Evolutionary conservation across 1,140 invertebrate species (phyloP).

Genomic region (Campodea augens): DNA sequence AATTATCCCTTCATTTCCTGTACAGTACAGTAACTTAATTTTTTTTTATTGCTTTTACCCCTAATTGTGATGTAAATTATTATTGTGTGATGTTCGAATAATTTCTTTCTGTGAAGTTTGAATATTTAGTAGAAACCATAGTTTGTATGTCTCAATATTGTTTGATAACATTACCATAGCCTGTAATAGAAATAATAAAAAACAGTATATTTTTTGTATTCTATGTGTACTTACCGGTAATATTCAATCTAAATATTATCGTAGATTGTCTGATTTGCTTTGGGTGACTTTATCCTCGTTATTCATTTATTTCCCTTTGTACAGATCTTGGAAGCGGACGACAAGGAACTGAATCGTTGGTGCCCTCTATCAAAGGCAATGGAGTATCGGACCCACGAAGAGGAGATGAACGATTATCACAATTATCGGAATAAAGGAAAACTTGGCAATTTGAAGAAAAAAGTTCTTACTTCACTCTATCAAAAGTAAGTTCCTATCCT

Average conservation of each 20-base stretch:
- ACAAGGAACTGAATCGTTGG: slow-evolving; percentile 88
- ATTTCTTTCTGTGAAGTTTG: no score
- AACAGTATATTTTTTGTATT: slow-evolving; percentile 3
- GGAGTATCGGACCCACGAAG: slow-evolving; percentile 51
- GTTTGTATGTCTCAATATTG: not conserved
- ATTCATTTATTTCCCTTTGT: slow-evolving; percentile 16
- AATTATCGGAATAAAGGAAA: slow-evolving; percentile 51
- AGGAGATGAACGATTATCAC: slow-evolving; percentile 60
- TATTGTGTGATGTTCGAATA: no score
- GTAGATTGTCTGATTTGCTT: not conserved
- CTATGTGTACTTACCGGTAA: no score
- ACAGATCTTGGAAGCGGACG: slow-evolving; percentile 73
- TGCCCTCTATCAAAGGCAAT: slow-evolving; percentile 76
- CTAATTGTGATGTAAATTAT: no score
- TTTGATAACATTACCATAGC: not conserved
- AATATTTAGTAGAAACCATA: not conserved
- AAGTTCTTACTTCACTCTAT: slow-evolving; percentile 68
- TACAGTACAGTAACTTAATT: no score
- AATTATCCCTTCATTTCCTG: no score
- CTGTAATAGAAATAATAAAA: slow-evolving; percentile 2
- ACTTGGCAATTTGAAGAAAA: slow-evolving; percentile 53
- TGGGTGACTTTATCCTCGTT: not conserved
- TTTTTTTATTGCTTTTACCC: no score
- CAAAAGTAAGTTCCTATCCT: slow-evolving; percentile 26
- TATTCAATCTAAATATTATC: not conserved